Conservation (phyloP, 2,797 vertebrate genomes). For the Cercopithecus petaurista region DNA sequence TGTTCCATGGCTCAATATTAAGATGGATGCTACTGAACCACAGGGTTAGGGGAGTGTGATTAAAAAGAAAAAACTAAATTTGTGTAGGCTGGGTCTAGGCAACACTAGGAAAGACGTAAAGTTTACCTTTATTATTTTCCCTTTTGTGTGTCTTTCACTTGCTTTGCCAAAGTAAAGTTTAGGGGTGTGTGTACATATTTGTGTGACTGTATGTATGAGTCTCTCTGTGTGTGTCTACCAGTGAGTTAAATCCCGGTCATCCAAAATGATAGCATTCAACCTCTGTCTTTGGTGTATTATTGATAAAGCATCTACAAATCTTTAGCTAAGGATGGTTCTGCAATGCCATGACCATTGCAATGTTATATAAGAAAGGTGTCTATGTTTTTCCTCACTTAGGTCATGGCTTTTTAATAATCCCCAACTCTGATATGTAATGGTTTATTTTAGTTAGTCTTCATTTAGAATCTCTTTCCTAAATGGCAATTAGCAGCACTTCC, state of each 20-base stretch:
- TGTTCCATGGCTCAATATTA: neutral
- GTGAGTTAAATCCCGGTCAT: neutral
- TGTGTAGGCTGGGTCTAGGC: neutral
- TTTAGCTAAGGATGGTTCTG: neutral
- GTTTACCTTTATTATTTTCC: neutral
- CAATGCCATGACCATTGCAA: neutral
- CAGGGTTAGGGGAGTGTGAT: neutral
- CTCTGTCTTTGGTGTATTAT: neutral
- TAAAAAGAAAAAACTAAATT: neutral
- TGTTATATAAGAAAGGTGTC: neutral
- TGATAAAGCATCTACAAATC: neutral
- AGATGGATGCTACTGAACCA: neutral
- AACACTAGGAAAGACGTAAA: neutral
- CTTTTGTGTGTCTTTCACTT: neutral
- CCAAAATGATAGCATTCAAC: neutral
- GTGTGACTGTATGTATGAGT: neutral
- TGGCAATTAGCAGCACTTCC: neutral
- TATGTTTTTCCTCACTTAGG: neutral
- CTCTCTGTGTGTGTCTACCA: neutral
- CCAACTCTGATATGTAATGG: neutral
- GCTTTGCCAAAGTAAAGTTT: neutral
- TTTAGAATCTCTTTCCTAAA: constrained; percentile 28
- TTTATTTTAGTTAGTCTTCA: constrained; percentile 1
- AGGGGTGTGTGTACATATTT: neutral
- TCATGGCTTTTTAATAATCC: neutral